Percentiles rank a stretch among this genome's conserved stretches.
Conservation (phyloP, 2,113 vertebrate species). For the Edolisoma coerulescens region DNA sequence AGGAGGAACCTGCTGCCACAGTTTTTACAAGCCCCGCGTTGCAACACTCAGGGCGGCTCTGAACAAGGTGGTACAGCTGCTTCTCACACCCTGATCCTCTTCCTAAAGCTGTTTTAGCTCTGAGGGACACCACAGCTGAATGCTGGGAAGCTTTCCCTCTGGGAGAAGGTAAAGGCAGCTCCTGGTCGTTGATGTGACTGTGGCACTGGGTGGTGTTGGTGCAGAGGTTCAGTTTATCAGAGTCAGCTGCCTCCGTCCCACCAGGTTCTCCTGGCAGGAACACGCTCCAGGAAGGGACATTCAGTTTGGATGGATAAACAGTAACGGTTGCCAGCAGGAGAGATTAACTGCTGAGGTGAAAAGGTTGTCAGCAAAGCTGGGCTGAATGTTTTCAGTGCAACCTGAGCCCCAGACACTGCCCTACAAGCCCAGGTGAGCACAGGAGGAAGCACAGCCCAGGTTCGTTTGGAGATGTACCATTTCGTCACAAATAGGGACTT, state of each 20-base stretch:
- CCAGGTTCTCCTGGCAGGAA: neutral
- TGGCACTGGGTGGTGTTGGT: neutral
- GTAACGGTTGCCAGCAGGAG: neutral
- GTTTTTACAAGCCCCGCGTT: neutral
- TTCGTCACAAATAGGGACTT: neutral
- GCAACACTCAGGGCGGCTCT: neutral
- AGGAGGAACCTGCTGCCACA: rapidly evolving
- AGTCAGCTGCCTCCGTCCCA: neutral
- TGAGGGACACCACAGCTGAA: neutral
- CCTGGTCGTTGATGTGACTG: neutral
- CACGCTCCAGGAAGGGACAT: neutral
- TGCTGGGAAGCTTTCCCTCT: neutral
- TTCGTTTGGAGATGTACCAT: neutral
- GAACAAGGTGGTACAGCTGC: neutral
- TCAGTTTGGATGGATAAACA: neutral
- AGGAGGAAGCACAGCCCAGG: neutral
- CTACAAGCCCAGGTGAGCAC: neutral
- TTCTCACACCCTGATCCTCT: neutral
- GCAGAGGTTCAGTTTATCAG: neutral
- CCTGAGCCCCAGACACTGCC: neutral
- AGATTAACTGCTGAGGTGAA: constrained; percentile 25
- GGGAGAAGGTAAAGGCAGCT: neutral
- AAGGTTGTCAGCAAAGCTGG: neutral
- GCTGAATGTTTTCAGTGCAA: neutral
- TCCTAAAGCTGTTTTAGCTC: neutral